Evolutionary conservation across 2,888 invertebrate genomes (phyloP), one percentile per base, ranked within the genome.

Genomic region (Carabus problematicus): DNA sequence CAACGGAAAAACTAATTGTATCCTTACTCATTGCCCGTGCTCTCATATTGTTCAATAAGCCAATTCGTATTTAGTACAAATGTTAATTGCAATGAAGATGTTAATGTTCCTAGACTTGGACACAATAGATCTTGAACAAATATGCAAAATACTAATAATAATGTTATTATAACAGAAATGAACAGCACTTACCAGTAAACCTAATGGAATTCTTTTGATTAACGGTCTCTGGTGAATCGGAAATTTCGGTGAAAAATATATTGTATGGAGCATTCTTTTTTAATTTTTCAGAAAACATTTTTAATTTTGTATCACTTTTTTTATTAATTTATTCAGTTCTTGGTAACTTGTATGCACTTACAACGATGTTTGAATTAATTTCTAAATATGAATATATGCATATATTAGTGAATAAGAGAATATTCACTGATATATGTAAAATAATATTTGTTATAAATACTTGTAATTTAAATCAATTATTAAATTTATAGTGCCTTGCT

Each of bases 1-100:
- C 16, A 39, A 54, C 8, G 68, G 60, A 45, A 47, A 41, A 45
- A 63, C 9, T 63, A 58, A 62, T 19, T 55, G 14, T 16, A 40
- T 52, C 77, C 79, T 79, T 82, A 89, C 89, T 87, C 85, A 76
- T 91, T 88, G 64, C 91, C 91, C 63, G 90, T 91, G 75, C 89
- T 89, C 75, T 89, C 86, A 76, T 97, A 97, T 75, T 96, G 94
- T 0, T 93, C 90, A 67, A 95, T 83, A 0, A 97, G 80, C 95
- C 96, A 98, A 0, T 91, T 91, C 8, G 94, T 85, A 75, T 97
- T 95, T 45, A 96, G 91, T 92, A 97, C 94, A 76, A 94, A 97
- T 81, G 95, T 97, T 29, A 97, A 91, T 82, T 97, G 94, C n/a
- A 93, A 81, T 0, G 91, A 90, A 52, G 87, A 85, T 73, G 89